Evolutionary conservation across 1,140 invertebrate genomes (phyloP), one percentile per base, ranked within the genome.

Genomic region (Brachystomella parvula): DNA sequence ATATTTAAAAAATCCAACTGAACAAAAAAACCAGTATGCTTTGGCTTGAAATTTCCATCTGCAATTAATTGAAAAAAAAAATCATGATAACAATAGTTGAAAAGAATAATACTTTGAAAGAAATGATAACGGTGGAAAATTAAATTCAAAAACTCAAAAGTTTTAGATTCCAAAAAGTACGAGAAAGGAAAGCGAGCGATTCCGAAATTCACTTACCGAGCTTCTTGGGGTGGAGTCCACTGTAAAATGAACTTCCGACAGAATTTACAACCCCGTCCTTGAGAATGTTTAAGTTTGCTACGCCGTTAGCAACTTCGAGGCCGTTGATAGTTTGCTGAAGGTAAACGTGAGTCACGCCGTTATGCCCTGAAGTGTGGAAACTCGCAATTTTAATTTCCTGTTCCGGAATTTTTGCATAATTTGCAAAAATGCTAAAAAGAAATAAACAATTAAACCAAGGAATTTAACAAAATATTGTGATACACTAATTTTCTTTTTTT

Each of bases 271-370:
- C 26, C 26, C 9, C 9, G 30, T 30, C 32, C 58, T n/a, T n/a
- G n/a, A n/a, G n/a, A 17, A 60, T 29, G 29, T 60, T 60, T 6
- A 60, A 15, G 29, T 60, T 60, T 6, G 9, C 58, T 9, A 60
- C 58, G 6, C 58, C 58, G 26, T 60, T 61, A n/a, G 19, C 30
- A 31, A 39, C 60, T 61, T 44, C 31, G 24, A 59, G 57, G 9
- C 29, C 29, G 30, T 59, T 59, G 29, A 59, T 24, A 21, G 30
- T 31, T 31, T 61, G 35, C 26, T 61, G 60, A 39, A 61, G 57
- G 29, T 59, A 59, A 24, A 59, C 57, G 29, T 59, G 57, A 3
- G 57, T 59, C 30, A 59, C 57, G 6, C 35, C 60, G 26, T 61
- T 44, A n/a, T 35, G 35, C 33, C 35, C 31, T 33, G 32, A 33